A percentile compares a stretch with the other conserved stretches of the same genome.
These are phyloP conservation scores for Pristionchus fissidentatus DNA, from an alignment of 2,888 invertebrate species.

Conservation along the genomic window DNA sequence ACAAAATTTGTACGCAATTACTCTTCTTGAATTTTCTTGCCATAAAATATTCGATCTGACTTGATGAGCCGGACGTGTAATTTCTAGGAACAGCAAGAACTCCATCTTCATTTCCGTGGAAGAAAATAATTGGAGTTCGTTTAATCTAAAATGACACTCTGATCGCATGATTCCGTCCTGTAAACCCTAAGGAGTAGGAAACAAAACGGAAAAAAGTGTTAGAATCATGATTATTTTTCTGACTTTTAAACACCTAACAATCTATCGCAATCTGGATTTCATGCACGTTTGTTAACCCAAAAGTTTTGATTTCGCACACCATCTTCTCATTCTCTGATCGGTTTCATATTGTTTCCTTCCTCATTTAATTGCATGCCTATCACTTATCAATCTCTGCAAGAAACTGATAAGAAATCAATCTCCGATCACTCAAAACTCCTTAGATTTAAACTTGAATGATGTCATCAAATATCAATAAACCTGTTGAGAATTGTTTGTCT, in stretches of 20 bases:
- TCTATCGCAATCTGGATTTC: too few relatives aligned
- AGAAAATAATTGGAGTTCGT: constrained; percentile 57
- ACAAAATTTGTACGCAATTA: too few relatives aligned
- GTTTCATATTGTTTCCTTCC: not conserved
- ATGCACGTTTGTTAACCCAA: too few relatives aligned
- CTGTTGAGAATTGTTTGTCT: constrained; percentile 1
- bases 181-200: not conserved
- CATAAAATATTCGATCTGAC: constrained; percentile 49
- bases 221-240: not conserved
- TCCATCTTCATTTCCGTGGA: constrained; percentile 65
- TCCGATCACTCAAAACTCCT: not conserved
- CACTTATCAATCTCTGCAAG: not conserved
- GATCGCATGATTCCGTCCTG: not conserved
- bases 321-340: too few relatives aligned
- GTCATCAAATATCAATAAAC: not conserved
- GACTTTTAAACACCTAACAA: not conserved
- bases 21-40: constrained; percentile 39
- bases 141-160: not conserved
- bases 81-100: constrained; percentile 58
- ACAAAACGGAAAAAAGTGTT: not conserved
- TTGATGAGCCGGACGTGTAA: constrained; percentile 62
- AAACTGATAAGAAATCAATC: not conserved
- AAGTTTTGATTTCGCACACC: not conserved
- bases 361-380: not conserved
- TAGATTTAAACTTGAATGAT: not conserved